Percentiles rank a stretch among this genome's conserved stretches.
phyloP scores from a whole-genome alignment of 2,888 invertebrate species.

The Mimumesa dahlbomi region DNA sequence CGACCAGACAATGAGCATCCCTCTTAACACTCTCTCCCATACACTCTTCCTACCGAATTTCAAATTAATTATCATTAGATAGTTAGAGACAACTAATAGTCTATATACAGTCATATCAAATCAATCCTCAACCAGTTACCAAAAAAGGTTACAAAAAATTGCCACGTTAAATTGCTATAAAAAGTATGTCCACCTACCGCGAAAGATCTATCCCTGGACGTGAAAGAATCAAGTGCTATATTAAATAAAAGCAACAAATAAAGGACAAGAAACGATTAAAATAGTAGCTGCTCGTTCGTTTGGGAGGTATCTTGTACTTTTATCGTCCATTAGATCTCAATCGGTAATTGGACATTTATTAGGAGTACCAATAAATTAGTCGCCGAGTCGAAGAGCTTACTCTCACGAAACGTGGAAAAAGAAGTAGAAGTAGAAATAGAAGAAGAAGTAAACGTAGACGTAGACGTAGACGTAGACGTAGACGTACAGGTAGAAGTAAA shows the following conservation, averaged over 20 bases:
- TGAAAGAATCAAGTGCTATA: no score
- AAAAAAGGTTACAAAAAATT: slow-evolving; percentile 73
- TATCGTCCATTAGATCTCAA: slow-evolving; percentile 38
- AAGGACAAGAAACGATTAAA: background rate
- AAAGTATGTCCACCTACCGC: slow-evolving; percentile 69
- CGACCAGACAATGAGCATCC: slow-evolving; percentile 28
- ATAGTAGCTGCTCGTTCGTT: slow-evolving; percentile 10
- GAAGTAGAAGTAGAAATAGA: slow-evolving; percentile 29
- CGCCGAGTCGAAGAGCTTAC: slow-evolving; percentile 66
- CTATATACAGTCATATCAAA: slow-evolving; percentile 73
- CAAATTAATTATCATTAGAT: slow-evolving; percentile 71
- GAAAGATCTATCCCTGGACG: no score
- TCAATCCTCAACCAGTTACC: slow-evolving; percentile 75
- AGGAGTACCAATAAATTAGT: slow-evolving; percentile 77
- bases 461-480: no score
- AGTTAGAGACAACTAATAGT: slow-evolving; percentile 73
- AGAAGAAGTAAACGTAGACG: no score
- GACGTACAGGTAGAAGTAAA: no score
- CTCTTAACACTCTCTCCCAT: slow-evolving; percentile 3
- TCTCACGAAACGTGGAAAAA: slow-evolving; percentile 48
- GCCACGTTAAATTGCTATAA: slow-evolving; percentile 72
- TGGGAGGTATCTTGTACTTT: background rate
- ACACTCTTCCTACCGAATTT: slow-evolving; percentile 45
- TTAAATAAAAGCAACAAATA: no score
- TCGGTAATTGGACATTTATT: slow-evolving; percentile 60